Percentiles rank a stretch among this genome's conserved stretches.
Conservation (phyloP, 2,113 vertebrate genomes). For the Cryptomyrus ogoouensis region DNA sequence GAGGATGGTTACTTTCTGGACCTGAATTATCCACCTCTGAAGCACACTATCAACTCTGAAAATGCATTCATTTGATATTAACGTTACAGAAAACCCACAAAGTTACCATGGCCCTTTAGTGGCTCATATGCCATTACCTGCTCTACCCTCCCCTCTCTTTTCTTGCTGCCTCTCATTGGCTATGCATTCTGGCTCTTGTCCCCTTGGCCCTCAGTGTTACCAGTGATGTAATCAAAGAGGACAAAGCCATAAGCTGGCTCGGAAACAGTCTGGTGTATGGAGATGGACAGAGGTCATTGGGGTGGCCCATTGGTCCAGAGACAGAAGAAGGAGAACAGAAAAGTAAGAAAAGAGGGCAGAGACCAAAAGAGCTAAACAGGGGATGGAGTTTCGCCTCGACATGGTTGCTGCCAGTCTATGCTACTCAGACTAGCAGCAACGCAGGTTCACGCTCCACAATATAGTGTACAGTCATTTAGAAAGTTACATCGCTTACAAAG, state of each 20-base stretch:
- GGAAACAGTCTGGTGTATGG: constrained; percentile 49
- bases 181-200: constrained; percentile 49
- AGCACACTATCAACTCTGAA: background rate
- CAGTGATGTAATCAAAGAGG: constrained; percentile 76
- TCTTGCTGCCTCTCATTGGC: constrained; percentile 25
- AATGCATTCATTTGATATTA: background rate
- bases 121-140: constrained; percentile 33
- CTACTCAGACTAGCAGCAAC: background rate
- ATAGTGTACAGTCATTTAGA: background rate
- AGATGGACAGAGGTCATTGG: background rate
- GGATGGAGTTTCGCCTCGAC: background rate
- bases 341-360: constrained; percentile 13
- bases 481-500: background rate
- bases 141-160: constrained; percentile 15
- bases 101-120: background rate
- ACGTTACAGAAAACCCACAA: background rate
- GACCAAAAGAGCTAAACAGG: constrained; percentile 16
- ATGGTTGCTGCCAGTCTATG: background rate
- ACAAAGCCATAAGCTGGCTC: constrained; percentile 72
- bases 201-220: constrained; percentile 58
- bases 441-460: background rate
- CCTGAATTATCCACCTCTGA: too few species aligned
- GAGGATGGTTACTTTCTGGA: too few species aligned
- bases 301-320: constrained; percentile 1
- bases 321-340: constrained; percentile 25